Evolutionary conservation across 2,888 invertebrate species (phyloP).

Genomic region (Phengaris arion): DNA sequence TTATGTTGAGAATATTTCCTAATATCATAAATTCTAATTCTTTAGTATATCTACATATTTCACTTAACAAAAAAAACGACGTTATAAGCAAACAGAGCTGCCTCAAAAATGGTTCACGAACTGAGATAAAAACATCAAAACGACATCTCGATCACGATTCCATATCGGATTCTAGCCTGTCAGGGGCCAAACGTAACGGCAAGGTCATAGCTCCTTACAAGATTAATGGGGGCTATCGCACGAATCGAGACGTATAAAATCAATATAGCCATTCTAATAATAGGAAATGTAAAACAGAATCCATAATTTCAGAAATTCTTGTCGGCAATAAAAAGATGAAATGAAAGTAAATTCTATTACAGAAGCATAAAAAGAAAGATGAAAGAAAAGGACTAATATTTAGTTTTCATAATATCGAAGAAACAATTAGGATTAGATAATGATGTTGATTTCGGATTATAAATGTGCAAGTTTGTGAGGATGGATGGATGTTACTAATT

Average conservation of each 20-base stretch:
- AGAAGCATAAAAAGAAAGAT: neutral
- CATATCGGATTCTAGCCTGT: slow-evolving; percentile 52
- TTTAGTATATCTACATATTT: too few relatives aligned
- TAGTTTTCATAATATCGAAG: too few relatives aligned
- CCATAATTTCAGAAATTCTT: neutral
- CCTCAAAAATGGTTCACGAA: slow-evolving; percentile 37
- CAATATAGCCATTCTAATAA: slow-evolving; percentile 14
- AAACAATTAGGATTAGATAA: too few relatives aligned
- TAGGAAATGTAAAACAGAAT: neutral
- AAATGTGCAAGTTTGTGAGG: too few relatives aligned
- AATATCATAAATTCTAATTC: neutral
- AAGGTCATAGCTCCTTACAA: slow-evolving; percentile 52
- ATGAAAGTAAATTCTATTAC: neutral
- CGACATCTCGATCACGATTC: slow-evolving; percentile 69
- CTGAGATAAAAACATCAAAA: slow-evolving; percentile 54
- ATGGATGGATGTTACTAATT: too few relatives aligned
- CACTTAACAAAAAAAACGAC: slow-evolving; percentile 32
- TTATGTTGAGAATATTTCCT: neutral
- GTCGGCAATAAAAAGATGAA: neutral
- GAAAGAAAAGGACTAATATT: neutral
- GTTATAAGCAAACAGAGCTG: slow-evolving; percentile 35
- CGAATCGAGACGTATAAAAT: slow-evolving; percentile 16
- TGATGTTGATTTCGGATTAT: too few relatives aligned
- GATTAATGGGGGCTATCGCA: slow-evolving; percentile 44
- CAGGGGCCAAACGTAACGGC: slow-evolving; percentile 51